Conservation (phyloP, 2,113 vertebrate species). For the Corythoichthys haematopterus region DNA sequence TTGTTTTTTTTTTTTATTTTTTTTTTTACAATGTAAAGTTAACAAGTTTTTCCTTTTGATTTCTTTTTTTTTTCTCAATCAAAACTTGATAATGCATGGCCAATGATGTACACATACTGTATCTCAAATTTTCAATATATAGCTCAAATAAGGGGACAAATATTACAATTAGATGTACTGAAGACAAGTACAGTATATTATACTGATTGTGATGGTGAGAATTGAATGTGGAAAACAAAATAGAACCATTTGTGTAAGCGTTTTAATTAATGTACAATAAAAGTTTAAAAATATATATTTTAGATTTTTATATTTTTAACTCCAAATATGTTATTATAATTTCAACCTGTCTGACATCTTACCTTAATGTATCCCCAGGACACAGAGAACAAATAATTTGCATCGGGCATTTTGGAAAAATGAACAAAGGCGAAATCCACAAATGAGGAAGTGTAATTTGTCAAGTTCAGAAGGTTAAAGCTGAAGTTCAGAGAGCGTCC, state of each 20-base stretch:
- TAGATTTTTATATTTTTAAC: neutral
- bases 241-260: neutral
- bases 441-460: constrained; percentile 29
- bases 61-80: no score
- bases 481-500: neutral
- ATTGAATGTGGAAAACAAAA: neutral
- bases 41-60: no score
- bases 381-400: constrained; percentile 93
- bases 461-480: neutral
- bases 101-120: no score
- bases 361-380: constrained; percentile 99
- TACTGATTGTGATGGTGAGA: neutral
- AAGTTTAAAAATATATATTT: neutral
- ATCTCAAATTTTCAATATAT: no score
- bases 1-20: no score
- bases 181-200: neutral
- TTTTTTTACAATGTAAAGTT: no score
- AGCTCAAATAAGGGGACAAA: neutral
- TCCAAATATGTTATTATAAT: neutral
- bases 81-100: neutral
- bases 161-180: neutral
- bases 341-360: constrained; percentile 53
- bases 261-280: neutral
- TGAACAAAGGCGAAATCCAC: constrained; percentile 19
- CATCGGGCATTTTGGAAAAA: constrained; percentile 88